Evolutionary conservation across 2,113 vertebrate genomes (phyloP).

Genomic region (Chelonoidis abingdonii): DNA sequence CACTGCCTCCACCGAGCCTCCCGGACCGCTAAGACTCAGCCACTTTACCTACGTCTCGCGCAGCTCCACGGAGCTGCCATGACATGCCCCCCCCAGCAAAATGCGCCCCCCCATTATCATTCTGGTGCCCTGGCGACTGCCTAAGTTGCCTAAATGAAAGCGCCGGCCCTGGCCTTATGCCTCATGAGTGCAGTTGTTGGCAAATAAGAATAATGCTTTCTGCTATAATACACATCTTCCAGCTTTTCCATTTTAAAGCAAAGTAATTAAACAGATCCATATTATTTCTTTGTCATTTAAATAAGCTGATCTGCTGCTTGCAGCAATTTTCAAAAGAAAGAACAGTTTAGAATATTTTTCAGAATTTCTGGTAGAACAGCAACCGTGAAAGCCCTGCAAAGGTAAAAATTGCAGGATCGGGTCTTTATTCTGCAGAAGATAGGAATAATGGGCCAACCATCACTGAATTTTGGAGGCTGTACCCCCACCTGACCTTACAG

Average conservation of each 20-base stretch:
- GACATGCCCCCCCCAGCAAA: too few relatives aligned
- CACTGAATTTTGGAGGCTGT: not conserved
- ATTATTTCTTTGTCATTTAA: not conserved
- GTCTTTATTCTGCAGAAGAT: not conserved
- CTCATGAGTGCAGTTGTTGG: not conserved
- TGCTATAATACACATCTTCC: not conserved
- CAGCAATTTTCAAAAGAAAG: not conserved
- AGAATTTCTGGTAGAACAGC: not conserved
- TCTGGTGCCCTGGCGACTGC: too few relatives aligned
- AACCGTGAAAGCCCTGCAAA: fast-evolving
- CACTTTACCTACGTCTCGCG: too few relatives aligned
- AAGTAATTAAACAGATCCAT: not conserved
- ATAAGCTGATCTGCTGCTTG: not conserved
- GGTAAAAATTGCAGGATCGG: not conserved
- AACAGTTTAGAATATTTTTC: fast-evolving
- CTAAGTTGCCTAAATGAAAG: too few relatives aligned
- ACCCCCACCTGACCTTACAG: not conserved
- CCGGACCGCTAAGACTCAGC: too few relatives aligned
- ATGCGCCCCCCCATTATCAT: too few relatives aligned
- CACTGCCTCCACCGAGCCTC: too few relatives aligned
- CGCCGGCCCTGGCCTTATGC: not conserved
- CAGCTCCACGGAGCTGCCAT: too few relatives aligned
- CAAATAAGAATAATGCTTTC: constrained; percentile 4
- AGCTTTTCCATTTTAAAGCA: not conserved
- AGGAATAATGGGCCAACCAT: not conserved